A percentile compares a stretch with the other conserved stretches of the same genome.
phyloP scores from a whole-genome alignment of 2,113 vertebrate species.

The Misgurnus anguillicaudatus region DNA sequence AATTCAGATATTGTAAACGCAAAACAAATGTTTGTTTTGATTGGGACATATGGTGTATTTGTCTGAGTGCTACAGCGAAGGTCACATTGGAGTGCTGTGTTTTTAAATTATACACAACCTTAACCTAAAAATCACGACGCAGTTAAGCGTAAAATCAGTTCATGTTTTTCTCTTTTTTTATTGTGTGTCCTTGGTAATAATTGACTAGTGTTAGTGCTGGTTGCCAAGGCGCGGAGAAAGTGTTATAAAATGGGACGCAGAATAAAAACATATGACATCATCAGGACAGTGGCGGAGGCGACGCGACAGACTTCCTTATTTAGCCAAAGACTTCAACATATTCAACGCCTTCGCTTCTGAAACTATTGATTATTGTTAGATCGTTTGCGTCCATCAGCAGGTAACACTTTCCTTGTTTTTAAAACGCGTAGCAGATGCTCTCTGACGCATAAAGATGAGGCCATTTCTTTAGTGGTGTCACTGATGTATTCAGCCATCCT shows the following conservation, averaged over 20 bases:
- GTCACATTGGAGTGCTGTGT: constrained; percentile 33
- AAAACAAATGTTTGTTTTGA: not conserved
- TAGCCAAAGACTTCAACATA: not conserved
- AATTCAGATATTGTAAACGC: not conserved
- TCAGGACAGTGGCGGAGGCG: constrained; percentile 38
- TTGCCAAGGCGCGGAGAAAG: constrained; percentile 19
- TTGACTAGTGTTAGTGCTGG: not conserved
- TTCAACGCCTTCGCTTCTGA: not conserved
- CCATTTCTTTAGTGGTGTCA: constrained; percentile 18
- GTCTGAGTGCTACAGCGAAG: constrained; percentile 23
- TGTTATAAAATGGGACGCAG: constrained; percentile 47
- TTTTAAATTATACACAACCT: not conserved
- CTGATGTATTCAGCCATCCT: not conserved
- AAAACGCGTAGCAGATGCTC: constrained; percentile 52
- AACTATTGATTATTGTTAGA: not conserved
- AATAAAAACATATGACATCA: constrained; percentile 62
- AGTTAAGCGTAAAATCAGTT: not conserved
- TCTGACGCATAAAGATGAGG: constrained; percentile 50
- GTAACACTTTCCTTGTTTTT: not conserved
- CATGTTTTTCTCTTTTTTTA: too few relatives aligned
- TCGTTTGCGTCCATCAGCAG: not conserved
- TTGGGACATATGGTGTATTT: not conserved
- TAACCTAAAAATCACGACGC: constrained; percentile 12
- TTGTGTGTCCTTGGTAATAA: not conserved
- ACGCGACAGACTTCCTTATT: constrained; percentile 45